Percentiles rank a stretch among this genome's conserved stretches.
Conservation (phyloP, 2,888 invertebrate species). For the Rhagonycha fulva region DNA sequence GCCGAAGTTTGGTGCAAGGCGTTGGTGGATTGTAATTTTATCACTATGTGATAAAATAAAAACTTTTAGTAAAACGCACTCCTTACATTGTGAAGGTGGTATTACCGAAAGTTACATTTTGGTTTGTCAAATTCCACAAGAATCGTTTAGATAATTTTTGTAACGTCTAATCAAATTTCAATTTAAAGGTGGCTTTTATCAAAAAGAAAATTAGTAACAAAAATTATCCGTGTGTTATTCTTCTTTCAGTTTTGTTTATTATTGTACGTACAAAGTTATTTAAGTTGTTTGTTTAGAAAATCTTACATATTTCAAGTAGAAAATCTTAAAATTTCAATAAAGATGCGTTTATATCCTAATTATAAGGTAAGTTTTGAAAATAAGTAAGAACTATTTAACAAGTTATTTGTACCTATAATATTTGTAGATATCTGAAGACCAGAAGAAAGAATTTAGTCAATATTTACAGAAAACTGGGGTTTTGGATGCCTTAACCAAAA, state of each 20-base stretch:
- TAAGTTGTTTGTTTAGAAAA: not conserved
- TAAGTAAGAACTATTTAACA: not conserved
- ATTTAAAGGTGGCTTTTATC: not conserved
- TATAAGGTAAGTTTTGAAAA: constrained; percentile 35
- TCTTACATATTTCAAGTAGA: not conserved
- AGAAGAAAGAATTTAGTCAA: constrained; percentile 85
- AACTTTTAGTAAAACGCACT: too few species aligned
- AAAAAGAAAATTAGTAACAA: not conserved
- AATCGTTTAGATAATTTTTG: not conserved
- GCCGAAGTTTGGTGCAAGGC: too few species aligned
- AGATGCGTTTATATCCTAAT: constrained; percentile 39
- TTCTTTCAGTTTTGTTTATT: not conserved
- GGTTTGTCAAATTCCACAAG: not conserved
- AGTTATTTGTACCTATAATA: not conserved
- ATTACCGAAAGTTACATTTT: not conserved
- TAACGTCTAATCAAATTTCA: not conserved
- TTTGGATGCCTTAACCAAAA: constrained; percentile 85
- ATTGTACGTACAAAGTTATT: not conserved
- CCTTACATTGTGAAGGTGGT: not conserved
- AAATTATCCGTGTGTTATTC: not conserved
- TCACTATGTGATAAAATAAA: too few species aligned
- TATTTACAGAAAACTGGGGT: constrained; percentile 88
- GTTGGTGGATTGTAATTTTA: too few species aligned
- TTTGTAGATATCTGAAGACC: constrained; percentile 74
- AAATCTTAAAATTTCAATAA: not conserved